Conservation (phyloP, 2,888 invertebrate genomes). For the Polyommatus iphigenia region DNA sequence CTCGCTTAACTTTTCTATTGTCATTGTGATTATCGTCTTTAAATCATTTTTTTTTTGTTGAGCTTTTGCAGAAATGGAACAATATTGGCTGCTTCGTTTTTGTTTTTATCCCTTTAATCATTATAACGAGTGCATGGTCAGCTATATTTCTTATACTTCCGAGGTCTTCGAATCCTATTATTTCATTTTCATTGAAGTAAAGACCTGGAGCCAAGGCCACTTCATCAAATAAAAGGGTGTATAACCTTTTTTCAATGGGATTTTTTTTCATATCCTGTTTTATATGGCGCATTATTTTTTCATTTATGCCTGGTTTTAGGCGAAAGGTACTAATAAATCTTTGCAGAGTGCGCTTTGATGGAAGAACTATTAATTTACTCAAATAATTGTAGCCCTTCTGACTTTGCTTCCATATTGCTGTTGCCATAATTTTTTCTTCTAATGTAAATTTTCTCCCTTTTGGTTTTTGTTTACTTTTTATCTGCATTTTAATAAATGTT, state of each 20-base stretch:
- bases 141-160: not conserved
- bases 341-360: no score
- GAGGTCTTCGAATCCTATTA: no score
- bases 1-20: not conserved
- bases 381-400: no score
- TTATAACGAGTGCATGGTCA: constrained; percentile 10
- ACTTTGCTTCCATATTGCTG: no score
- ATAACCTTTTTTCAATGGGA: not conserved
- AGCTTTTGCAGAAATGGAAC: constrained; percentile 9
- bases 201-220: no score
- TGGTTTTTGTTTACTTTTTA: not conserved
- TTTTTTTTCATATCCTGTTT: no score
- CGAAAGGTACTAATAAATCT: no score
- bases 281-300: no score
- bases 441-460: not conserved
- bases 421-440: not conserved
- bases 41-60: constrained; percentile 19
- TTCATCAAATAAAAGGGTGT: no score
- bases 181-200: no score
- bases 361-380: not conserved
- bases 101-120: constrained; percentile 17
- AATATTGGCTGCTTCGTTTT: constrained; percentile 21
- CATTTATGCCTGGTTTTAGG: no score
- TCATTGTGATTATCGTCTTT: no score
- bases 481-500: not conserved